These are phyloP conservation scores for Drosophila nigrodunni DNA, from an alignment of 1,140 invertebrate species.

Conservation along the genomic window DNA sequence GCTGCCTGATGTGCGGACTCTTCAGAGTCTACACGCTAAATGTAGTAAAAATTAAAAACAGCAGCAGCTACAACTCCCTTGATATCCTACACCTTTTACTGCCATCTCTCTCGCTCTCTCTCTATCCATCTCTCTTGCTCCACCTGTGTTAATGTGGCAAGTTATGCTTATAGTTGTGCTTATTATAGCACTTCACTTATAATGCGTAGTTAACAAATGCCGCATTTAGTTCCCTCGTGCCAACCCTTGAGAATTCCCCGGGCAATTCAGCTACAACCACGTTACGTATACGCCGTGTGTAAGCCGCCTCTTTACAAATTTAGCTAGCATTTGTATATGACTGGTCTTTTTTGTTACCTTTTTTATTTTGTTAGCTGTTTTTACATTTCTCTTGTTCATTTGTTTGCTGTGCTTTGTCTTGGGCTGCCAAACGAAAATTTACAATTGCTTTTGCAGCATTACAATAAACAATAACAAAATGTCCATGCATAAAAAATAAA, in stretches of 20 bases:
- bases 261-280: conserved; percentile 41
- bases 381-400: conserved; percentile 10
- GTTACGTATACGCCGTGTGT: conserved; percentile 37
- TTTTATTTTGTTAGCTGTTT: not conserved
- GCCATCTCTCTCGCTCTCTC: not conserved
- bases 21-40: conserved; percentile 5
- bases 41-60: conserved; percentile 28
- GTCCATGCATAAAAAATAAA: conserved; percentile 67
- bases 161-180: conserved; percentile 34
- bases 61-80: not conserved
- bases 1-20: no score
- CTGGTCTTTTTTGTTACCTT: conserved; percentile 26
- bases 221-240: conserved; percentile 45
- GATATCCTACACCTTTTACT: not conserved
- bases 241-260: conserved; percentile 27
- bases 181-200: conserved; percentile 56
- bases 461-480: conserved; percentile 69
- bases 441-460: conserved; percentile 50
- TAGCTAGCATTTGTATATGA: not conserved
- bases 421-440: conserved; percentile 39
- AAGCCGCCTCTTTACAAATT: not conserved
- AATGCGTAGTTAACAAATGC: conserved; percentile 50
- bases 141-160: conserved; percentile 42
- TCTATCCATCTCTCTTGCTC: not conserved
- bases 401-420: conserved; percentile 49